phyloP scores from a whole-genome alignment of 2,113 vertebrate species.

The Lophius piscatorius region DNA sequence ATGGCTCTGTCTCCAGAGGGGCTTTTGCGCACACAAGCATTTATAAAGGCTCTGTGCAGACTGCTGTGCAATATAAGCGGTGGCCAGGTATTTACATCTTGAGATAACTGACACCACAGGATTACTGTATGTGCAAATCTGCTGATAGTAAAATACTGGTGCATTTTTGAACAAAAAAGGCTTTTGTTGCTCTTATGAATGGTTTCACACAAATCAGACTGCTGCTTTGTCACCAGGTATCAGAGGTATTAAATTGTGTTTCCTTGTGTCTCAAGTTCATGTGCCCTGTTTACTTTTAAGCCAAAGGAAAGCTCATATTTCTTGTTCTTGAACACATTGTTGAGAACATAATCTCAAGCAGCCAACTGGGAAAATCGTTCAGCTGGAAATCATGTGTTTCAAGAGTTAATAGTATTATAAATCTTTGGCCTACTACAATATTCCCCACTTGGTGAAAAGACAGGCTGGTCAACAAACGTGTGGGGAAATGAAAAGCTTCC shows the following conservation, averaged over 20 bases:
- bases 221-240: constrained; percentile 2
- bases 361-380: not conserved
- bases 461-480: not conserved
- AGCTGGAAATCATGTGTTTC: not conserved
- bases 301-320: not conserved
- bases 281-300: constrained; percentile 10
- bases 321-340: not conserved
- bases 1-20: constrained; percentile 64
- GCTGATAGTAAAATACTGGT: constrained; percentile 30
- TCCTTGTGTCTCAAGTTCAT: not conserved
- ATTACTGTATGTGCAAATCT: constrained; percentile 54
- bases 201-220: constrained; percentile 25
- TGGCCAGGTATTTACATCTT: constrained; percentile 69
- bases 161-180: constrained; percentile 57
- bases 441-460: not conserved
- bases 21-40: constrained; percentile 67
- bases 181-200: constrained; percentile 48
- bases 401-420: not conserved
- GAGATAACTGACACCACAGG: constrained; percentile 67
- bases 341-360: not conserved
- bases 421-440: not conserved
- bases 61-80: constrained; percentile 48
- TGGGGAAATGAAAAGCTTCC: too few species aligned
- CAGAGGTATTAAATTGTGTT: not conserved
- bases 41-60: constrained; percentile 61